Conservation (phyloP, 2,797 vertebrate species). For the Denticeps clupeoides region DNA sequence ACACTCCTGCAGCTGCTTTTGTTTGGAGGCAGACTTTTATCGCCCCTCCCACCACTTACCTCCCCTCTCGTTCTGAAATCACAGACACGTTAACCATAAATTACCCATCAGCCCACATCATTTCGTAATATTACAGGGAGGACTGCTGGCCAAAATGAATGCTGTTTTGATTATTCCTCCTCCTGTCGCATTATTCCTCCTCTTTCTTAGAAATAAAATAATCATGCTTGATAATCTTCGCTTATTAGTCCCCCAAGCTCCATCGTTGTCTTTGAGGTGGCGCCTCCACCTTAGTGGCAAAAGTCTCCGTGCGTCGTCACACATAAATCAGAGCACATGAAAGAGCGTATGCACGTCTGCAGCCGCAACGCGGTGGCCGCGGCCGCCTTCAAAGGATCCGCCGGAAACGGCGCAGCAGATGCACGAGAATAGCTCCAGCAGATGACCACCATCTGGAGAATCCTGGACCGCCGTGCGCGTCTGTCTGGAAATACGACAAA, state of each 20-base stretch:
- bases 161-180: background rate
- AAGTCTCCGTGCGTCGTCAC: constrained; percentile 15
- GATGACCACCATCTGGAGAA: constrained; percentile 70
- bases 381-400: constrained; percentile 26
- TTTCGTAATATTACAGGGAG: constrained; percentile 10
- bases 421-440: constrained; percentile 58
- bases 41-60: no score
- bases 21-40: no score
- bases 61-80: background rate
- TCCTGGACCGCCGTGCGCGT: background rate
- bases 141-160: background rate
- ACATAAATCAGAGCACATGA: constrained; percentile 24
- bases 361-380: constrained; percentile 11
- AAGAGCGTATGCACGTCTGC: constrained; percentile 26
- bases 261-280: no score
- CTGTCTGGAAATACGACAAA: no score
- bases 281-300: no score
- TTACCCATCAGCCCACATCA: constrained; percentile 12
- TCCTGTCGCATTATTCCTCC: no score
- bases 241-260: no score
- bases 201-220: constrained; percentile 2
- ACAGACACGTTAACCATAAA: constrained; percentile 7
- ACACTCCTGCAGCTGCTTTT: no score
- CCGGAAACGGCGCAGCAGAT: constrained; percentile 49
- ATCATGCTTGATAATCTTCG: constrained; percentile 16